Percentiles rank a stretch among this genome's conserved stretches.
Conservation (phyloP, 2,888 invertebrate genomes). For the Drosophila nigricruria region DNA sequence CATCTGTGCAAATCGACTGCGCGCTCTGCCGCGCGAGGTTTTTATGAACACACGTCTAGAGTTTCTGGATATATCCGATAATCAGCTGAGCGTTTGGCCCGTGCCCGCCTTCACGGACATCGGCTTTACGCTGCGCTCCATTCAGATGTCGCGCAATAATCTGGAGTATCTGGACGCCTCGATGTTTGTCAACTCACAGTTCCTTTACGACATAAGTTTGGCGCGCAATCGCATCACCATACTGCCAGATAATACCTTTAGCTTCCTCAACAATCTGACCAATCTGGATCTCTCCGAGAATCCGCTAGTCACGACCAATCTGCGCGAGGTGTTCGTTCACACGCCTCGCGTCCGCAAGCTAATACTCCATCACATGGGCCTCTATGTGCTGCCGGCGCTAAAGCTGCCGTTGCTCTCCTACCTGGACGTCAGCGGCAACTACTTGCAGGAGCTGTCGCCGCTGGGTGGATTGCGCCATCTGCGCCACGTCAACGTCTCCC, state of each 20-base stretch:
- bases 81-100: slow-evolving; percentile 92
- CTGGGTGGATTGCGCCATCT: slow-evolving; percentile 90
- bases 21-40: slow-evolving; percentile 91
- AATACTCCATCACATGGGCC: slow-evolving; percentile 91
- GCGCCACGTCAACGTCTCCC: slow-evolving; percentile 90
- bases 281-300: slow-evolving; percentile 93
- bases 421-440: slow-evolving; percentile 93
- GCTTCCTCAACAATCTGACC: slow-evolving; percentile 91
- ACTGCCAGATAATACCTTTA: slow-evolving; percentile 95
- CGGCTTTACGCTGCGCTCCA: slow-evolving; percentile 91
- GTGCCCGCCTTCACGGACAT: slow-evolving; percentile 91
- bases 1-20: slow-evolving; percentile 90
- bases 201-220: slow-evolving; percentile 91
- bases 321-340: slow-evolving; percentile 95
- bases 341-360: slow-evolving; percentile 92
- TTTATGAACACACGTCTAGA: slow-evolving; percentile 93
- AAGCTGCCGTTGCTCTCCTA: slow-evolving; percentile 91
- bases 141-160: slow-evolving; percentile 92
- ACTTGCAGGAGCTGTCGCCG: slow-evolving; percentile 90
- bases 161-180: slow-evolving; percentile 95
- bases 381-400: slow-evolving; percentile 91
- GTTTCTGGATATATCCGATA: slow-evolving; percentile 91
- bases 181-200: slow-evolving; percentile 93
- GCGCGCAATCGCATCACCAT: slow-evolving; percentile 93
- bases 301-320: slow-evolving; percentile 92